Conservation (phyloP, 2,797 vertebrate genomes). For the Eleutherodactylus coqui region DNA sequence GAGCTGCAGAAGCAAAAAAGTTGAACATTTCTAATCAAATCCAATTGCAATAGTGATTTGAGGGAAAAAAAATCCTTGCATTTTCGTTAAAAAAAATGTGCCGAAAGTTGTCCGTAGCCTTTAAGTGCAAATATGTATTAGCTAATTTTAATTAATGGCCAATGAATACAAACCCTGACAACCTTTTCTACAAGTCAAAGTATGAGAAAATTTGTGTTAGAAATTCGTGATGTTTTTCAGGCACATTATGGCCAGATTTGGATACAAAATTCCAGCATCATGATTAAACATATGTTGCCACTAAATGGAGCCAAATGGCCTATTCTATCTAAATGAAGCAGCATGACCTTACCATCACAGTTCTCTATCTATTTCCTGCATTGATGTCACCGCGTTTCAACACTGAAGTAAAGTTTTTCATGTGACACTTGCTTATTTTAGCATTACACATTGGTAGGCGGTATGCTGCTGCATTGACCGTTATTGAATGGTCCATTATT, state of each 20-base stretch:
- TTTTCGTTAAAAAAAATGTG: too few species aligned
- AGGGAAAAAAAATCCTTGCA: too few species aligned
- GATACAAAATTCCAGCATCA: neutral
- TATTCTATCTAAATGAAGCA: neutral
- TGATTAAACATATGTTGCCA: neutral
- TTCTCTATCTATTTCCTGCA: neutral
- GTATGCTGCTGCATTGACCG: constrained; percentile 71
- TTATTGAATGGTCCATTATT: constrained; percentile 66
- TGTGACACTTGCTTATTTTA: neutral
- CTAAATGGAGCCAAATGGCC: neutral
- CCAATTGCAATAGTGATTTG: too few species aligned
- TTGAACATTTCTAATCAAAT: too few species aligned
- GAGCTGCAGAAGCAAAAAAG: too few species aligned
- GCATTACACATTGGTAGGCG: constrained; percentile 76
- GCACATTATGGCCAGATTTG: constrained; percentile 4
- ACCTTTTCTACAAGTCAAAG: neutral
- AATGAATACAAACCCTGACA: neutral
- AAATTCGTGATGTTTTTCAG: neutral
- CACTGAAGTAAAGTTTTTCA: neutral
- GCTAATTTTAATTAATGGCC: neutral
- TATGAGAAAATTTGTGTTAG: neutral
- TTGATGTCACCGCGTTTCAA: neutral
- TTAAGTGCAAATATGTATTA: neutral
- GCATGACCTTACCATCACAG: neutral
- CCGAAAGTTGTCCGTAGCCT: too few species aligned